A percentile compares a stretch with the other conserved stretches of the same genome.
These are phyloP conservation scores for Apamea sordens DNA, from an alignment of 2,888 invertebrate genomes.

Conservation along the genomic window DNA sequence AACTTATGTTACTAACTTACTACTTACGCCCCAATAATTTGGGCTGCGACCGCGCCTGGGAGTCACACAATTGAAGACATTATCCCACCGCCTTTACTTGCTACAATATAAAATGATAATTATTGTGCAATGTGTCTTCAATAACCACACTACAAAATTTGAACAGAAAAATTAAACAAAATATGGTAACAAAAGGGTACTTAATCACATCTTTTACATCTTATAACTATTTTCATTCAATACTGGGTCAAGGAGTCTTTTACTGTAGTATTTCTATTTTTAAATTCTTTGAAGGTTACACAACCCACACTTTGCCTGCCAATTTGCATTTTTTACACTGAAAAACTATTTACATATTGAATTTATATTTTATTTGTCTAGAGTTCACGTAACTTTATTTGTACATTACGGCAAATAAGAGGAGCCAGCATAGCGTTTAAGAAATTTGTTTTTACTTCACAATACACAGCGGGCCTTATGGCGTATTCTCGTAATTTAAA, in stretches of 20 bases:
- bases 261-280: conserved; percentile 25
- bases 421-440: not conserved
- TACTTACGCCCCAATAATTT: too few relatives aligned
- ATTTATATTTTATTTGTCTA: conserved; percentile 10
- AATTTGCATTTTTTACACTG: conserved; percentile 28
- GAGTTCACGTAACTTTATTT: not conserved
- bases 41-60: too few relatives aligned
- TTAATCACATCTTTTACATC: not conserved
- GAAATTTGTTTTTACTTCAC: conserved; percentile 6
- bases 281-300: conserved; percentile 13
- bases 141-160: conserved; percentile 18
- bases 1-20: too few relatives aligned
- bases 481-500: too few relatives aligned
- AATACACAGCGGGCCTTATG: not conserved
- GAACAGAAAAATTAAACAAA: conserved; percentile 35
- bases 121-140: conserved; percentile 22
- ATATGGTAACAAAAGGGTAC: not conserved
- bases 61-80: conserved; percentile 11
- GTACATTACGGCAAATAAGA: not conserved
- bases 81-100: not conserved
- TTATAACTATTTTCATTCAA: conserved; percentile 24
- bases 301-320: conserved; percentile 3
- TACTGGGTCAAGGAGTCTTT: conserved; percentile 42
- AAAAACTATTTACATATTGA: conserved; percentile 26
- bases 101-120: conserved; percentile 14